A percentile compares a stretch with the other conserved stretches of the same genome.
phyloP scores from a whole-genome alignment of 2,888 invertebrate species.

The Furcula furcula region DNA sequence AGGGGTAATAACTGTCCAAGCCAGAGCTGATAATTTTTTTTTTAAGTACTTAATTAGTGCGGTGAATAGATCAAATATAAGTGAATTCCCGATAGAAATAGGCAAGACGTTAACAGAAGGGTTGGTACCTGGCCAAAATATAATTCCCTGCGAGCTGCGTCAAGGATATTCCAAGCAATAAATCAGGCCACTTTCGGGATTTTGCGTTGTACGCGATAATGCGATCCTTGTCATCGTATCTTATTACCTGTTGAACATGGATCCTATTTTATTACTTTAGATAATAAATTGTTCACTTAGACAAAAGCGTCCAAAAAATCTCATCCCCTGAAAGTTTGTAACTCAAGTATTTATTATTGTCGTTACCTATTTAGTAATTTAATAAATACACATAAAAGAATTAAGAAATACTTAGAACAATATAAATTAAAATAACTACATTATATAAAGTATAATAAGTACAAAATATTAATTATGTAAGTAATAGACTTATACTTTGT shows the following conservation, averaged over 20 bases:
- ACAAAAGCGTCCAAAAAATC: too few relatives aligned
- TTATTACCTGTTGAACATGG: slow-evolving; percentile 65
- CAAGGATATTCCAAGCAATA: slow-evolving; percentile 57
- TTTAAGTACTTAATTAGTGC: slow-evolving; percentile 5
- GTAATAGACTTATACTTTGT: too few relatives aligned
- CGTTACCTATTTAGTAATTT: too few relatives aligned
- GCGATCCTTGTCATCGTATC: slow-evolving; percentile 61
- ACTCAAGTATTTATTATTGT: too few relatives aligned
- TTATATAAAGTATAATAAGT: too few relatives aligned
- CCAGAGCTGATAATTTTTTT: slow-evolving; percentile 16
- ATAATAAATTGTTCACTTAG: slow-evolving; percentile 30
- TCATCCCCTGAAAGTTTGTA: too few relatives aligned
- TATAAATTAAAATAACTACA: too few relatives aligned
- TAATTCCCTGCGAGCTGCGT: slow-evolving; percentile 43
- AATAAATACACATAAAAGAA: too few relatives aligned
- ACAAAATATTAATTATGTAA: too few relatives aligned
- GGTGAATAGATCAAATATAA: slow-evolving; percentile 14
- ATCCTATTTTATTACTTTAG: slow-evolving; percentile 44
- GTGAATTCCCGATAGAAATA: slow-evolving; percentile 7
- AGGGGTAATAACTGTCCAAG: slow-evolving; percentile 5
- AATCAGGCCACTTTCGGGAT: slow-evolving; percentile 61
- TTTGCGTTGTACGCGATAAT: slow-evolving; percentile 56
- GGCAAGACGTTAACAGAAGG: slow-evolving; percentile 15
- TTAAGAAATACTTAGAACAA: too few relatives aligned
- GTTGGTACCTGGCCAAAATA: slow-evolving; percentile 36